These are phyloP conservation scores for Pygoscelis antarcticus DNA, from an alignment of 2,113 vertebrate genomes.

Conservation along the genomic window DNA sequence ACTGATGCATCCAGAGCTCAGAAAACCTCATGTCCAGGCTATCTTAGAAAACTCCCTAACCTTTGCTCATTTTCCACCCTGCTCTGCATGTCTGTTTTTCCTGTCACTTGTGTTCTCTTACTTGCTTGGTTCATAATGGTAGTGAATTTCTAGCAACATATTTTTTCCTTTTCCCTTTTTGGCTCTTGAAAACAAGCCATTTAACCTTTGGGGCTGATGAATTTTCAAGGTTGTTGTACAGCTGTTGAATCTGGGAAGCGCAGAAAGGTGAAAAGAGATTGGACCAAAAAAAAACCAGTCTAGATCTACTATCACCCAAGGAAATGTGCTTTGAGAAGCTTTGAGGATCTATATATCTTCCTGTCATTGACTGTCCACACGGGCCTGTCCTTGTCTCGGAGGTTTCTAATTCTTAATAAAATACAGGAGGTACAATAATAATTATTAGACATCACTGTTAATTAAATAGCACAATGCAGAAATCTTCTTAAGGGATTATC, in stretches of 20 bases:
- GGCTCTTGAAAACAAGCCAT: not conserved
- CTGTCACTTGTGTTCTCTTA: not conserved
- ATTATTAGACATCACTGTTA: not conserved
- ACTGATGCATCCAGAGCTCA: not conserved
- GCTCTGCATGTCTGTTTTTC: not conserved
- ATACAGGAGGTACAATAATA: not conserved
- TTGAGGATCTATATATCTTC: not conserved
- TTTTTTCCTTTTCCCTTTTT: not conserved
- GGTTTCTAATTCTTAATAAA: not conserved
- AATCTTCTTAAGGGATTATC: slow-evolving; percentile 28
- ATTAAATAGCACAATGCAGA: slow-evolving; percentile 8
- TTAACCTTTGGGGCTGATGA: not conserved
- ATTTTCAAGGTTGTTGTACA: not conserved
- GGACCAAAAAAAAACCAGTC: accelerated
- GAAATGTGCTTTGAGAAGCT: not conserved
- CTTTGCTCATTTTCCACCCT: not conserved
- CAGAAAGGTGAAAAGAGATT: not conserved
- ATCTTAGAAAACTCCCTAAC: not conserved
- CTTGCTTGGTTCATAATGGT: not conserved
- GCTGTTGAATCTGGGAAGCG: not conserved
- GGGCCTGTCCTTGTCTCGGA: not conserved
- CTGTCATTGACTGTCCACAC: not conserved
- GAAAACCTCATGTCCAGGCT: not conserved
- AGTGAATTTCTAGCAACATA: not conserved
- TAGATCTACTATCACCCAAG: not conserved